A percentile compares a stretch with the other conserved stretches of the same genome.
phyloP scores from a whole-genome alignment of 1,140 invertebrate species.

The Cyclargus thomasi region DNA sequence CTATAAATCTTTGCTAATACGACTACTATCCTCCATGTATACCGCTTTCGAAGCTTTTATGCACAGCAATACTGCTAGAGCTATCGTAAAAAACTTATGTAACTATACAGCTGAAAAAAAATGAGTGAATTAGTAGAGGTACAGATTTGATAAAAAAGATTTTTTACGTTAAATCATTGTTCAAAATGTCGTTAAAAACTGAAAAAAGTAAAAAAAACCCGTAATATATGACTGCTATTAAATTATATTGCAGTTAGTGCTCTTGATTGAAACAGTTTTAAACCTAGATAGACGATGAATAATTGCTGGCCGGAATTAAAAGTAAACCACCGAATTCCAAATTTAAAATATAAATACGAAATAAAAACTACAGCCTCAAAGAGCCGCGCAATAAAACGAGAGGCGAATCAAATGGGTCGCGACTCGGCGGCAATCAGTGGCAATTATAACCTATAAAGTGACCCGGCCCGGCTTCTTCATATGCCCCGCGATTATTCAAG shows the following conservation, averaged over 20 bases:
- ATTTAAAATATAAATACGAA: constrained; percentile 37
- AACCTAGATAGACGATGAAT: background rate
- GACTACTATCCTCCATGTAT: no score
- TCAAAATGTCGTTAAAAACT: no score
- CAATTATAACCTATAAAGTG: constrained; percentile 71
- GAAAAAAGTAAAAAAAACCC: no score
- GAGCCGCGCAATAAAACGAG: constrained; percentile 29
- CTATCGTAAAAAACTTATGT: no score
- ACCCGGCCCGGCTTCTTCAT: constrained; percentile 57
- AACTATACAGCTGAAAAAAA: no score
- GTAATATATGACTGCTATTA: no score
- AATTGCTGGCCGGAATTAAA: background rate
- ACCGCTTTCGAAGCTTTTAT: no score
- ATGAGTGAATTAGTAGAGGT: no score
- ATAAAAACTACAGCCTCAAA: constrained; percentile 41
- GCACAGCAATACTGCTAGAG: no score
- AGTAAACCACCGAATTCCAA: background rate
- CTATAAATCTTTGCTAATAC: no score
- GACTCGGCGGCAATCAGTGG: constrained; percentile 53
- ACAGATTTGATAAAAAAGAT: no score
- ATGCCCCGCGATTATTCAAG: constrained; percentile 27
- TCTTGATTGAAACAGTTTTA: background rate
- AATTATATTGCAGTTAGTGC: background rate
- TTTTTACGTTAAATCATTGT: no score
- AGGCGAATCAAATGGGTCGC: constrained; percentile 36